Evolutionary conservation across 2,888 invertebrate genomes (phyloP).

Genomic region (Bembecia ichneumoniformis): DNA sequence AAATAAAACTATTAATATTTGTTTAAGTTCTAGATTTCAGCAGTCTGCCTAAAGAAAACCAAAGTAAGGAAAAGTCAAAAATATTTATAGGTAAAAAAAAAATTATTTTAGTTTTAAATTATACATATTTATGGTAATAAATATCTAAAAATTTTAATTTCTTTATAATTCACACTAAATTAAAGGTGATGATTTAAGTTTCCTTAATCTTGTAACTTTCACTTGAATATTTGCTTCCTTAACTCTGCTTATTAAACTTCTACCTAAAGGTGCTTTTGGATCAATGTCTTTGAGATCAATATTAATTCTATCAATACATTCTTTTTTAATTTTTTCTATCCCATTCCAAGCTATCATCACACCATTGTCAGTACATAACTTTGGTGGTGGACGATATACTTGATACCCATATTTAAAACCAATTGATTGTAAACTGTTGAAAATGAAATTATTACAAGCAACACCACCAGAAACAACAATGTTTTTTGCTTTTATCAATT

Average conservation of each 20-base stretch:
- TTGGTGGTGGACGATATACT: conserved; percentile 83
- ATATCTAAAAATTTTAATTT: too few species aligned
- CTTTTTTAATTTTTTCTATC: conserved; percentile 78
- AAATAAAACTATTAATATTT: too few species aligned
- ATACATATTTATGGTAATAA: too few species aligned
- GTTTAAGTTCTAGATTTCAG: too few species aligned
- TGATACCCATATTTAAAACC: conserved; percentile 76
- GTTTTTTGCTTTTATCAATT: conserved; percentile 72
- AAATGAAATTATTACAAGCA: conserved; percentile 91
- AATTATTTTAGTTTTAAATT: too few species aligned
- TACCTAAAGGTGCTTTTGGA: conserved; percentile 76
- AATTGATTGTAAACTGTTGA: conserved; percentile 76
- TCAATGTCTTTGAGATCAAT: conserved; percentile 74
- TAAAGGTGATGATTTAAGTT: background rate
- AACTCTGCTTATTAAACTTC: conserved; percentile 72
- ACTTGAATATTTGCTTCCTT: conserved; percentile 60
- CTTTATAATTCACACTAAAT: too few species aligned
- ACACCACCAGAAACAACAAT: conserved; percentile 95
- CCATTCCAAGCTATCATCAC: conserved; percentile 99
- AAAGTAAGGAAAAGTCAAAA: too few species aligned
- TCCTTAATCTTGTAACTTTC: conserved; percentile 44
- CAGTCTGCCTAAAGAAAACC: too few species aligned
- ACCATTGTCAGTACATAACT: conserved; percentile 97
- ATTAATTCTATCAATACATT: conserved; percentile 52
- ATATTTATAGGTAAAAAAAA: too few species aligned